Evolutionary conservation across 2,888 invertebrate genomes (phyloP), one percentile per base, ranked within the genome.

Genomic region (Sclerodermus sp.): DNA sequence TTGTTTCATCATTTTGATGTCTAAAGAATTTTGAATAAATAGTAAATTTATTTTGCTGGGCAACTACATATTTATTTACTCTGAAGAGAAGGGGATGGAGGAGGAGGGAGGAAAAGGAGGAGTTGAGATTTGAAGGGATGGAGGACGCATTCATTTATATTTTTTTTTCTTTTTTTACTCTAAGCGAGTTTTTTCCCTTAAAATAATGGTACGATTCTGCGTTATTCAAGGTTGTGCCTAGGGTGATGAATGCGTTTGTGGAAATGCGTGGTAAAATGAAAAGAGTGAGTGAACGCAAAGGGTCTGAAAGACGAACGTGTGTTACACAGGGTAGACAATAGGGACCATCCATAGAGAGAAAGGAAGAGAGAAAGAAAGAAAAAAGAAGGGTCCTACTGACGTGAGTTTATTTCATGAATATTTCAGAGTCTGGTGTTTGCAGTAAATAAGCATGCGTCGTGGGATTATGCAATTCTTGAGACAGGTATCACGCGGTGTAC

Each of bases 391-490:
- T 23, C 23, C 23, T 23, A 8, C 23, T 23, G 49, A 36, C 54
- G 57, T 51, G 57, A 59, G 64, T 71, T 71, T 69, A 71, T 71
- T 74, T 74, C 75, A 73, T 76, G 75, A 76, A 76, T 76, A 76
- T 76, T 75, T 76, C 73, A 74, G 55, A 68, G 65, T 59, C 66
- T 61, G 63, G 62, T 63, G 66, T 67, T 61, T 59, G 70, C 67
- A 67, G 71, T 74, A 76, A 75, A 74, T 74, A 75, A 23, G 68
- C 68, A 64, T 53, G 62, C 62, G 55, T 62, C 60, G 58, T 60
- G 63, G 66, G 70, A 72, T 73, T 71, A 71, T 73, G 3, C 4
- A 5, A 68, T 73, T 70, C 60, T 59, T 60, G 61, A 63, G 64
- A 58, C 47, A 31, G 44, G 46, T 42, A 38, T 36, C 32, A 46